phyloP scores from a whole-genome alignment of 2,797 vertebrate species.

The Channallabes apus region DNA sequence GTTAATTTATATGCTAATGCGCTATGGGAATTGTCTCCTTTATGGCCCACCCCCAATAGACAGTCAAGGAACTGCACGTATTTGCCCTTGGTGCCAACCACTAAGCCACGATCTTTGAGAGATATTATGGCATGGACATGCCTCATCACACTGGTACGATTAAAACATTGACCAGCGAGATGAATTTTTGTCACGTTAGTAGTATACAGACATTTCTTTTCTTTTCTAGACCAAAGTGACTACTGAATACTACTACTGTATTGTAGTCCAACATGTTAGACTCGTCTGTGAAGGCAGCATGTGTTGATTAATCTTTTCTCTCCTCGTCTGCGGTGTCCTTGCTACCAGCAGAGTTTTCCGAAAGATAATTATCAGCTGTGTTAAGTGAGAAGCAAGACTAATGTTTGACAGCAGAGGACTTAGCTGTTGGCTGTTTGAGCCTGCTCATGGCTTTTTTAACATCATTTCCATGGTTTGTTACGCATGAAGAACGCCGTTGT shows the following conservation, averaged over 20 bases:
- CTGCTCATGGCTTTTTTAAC: not conserved
- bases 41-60: too few species aligned
- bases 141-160: not conserved
- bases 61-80: too few species aligned
- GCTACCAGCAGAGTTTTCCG: conserved; percentile 18
- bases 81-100: too few species aligned
- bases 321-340: conserved; percentile 16
- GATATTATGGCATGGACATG: not conserved
- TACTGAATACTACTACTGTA: not conserved
- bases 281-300: conserved; percentile 7
- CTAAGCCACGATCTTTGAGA: not conserved
- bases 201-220: too few species aligned
- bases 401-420: conserved; percentile 18
- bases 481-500: not conserved
- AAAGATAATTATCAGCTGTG: conserved; percentile 43
- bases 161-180: not conserved
- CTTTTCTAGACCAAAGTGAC: not conserved
- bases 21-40: too few species aligned
- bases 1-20: too few species aligned
- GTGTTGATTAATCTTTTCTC: conserved; percentile 42
- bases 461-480: conserved; percentile 13
- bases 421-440: not conserved
- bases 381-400: conserved; percentile 23
- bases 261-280: conserved; percentile 2
- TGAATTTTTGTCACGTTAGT: not conserved